Percentiles rank a stretch among this genome's conserved stretches.
These are phyloP conservation scores for Leptinotarsa peninsularis DNA, from an alignment of 2,888 invertebrate species.

Conservation along the genomic window DNA sequence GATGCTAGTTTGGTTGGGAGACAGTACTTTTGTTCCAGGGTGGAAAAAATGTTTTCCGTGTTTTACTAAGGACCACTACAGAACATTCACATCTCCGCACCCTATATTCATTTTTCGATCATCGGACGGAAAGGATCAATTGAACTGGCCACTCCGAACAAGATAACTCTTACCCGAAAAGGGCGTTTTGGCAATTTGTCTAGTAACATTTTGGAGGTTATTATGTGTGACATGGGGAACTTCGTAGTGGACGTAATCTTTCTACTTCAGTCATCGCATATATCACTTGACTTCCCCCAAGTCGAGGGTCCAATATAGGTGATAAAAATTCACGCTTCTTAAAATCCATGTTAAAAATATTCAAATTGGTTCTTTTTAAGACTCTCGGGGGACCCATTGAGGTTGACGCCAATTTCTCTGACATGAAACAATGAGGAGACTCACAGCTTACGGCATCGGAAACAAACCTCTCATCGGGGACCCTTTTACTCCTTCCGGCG, in stretches of 20 bases:
- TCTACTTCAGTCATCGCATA: conserved; percentile 54
- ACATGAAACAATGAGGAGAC: conserved; percentile 67
- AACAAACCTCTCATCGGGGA: conserved; percentile 57
- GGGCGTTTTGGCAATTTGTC: conserved; percentile 41
- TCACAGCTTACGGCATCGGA: conserved; percentile 57
- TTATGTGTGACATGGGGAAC: conserved; percentile 41
- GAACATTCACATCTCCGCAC: not conserved
- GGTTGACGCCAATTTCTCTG: conserved; percentile 70
- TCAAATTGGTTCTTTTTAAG: conserved; percentile 69
- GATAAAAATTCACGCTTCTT: conserved; percentile 68
- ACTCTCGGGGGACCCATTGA: conserved; percentile 66
- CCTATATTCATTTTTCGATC: not conserved
- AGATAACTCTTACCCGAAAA: conserved; percentile 17
- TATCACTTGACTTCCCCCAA: conserved; percentile 54
- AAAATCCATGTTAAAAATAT: conserved; percentile 71
- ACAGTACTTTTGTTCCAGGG: too few relatives aligned
- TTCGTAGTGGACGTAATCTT: conserved; percentile 49
- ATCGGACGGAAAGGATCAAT: not conserved
- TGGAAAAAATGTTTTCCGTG: too few relatives aligned
- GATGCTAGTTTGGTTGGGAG: too few relatives aligned
- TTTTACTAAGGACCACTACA: too few relatives aligned
- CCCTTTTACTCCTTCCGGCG: conserved; percentile 58
- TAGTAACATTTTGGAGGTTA: conserved; percentile 44
- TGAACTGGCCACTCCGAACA: not conserved
- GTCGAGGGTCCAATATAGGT: conserved; percentile 64